These are phyloP conservation scores for Strix occidentalis DNA, from an alignment of 2,797 vertebrate genomes.

Conservation along the genomic window DNA sequence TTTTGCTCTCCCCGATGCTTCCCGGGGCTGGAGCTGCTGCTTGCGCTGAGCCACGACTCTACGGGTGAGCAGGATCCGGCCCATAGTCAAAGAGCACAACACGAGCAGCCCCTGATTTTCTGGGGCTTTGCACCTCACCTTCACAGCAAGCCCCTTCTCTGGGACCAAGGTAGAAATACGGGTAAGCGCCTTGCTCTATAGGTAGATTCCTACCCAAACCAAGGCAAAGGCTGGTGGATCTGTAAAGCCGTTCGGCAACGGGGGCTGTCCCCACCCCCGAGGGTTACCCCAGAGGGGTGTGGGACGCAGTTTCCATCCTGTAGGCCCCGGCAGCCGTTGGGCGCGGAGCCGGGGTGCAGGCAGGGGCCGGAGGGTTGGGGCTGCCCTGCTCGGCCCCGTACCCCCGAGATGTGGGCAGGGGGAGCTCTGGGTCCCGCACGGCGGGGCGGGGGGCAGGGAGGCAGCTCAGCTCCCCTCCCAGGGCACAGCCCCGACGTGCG, in stretches of 20 bases:
- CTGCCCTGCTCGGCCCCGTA: not conserved
- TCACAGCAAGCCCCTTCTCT: not conserved
- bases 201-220: not conserved
- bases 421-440: not conserved
- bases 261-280: too few species aligned
- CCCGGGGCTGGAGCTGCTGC: not conserved
- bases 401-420: not conserved
- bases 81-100: not conserved
- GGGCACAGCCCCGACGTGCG: not conserved
- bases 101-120: not conserved
- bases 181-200: not conserved
- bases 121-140: not conserved
- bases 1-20: not conserved
- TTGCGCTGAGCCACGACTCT: not conserved
- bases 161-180: not conserved
- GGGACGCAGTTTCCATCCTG: fast-evolving
- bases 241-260: not conserved
- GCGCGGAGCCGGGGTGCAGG: fast-evolving
- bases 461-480: not conserved
- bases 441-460: not conserved
- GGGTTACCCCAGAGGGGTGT: too few species aligned
- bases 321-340: not conserved
- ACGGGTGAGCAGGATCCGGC: not conserved
- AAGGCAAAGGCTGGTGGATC: not conserved
- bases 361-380: not conserved